These are phyloP conservation scores for Ectemnius cavifrons DNA, from an alignment of 2,888 invertebrate genomes.

Conservation along the genomic window DNA sequence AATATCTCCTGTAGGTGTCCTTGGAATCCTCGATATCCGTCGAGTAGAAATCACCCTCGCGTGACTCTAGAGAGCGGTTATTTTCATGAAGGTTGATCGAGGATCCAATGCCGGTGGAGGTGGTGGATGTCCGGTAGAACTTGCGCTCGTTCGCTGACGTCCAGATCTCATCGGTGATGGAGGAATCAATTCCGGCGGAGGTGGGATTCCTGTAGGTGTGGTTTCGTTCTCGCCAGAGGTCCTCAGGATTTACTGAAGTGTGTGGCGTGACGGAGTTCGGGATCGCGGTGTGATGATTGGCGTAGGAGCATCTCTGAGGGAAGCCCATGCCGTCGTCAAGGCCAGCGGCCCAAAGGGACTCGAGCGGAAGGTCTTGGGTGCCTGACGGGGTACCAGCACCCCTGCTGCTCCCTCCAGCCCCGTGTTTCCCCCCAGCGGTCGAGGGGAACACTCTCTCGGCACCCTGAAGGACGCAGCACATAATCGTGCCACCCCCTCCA, in stretches of 20 bases:
- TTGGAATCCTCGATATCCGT: slow-evolving; percentile 68
- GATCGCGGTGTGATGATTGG: slow-evolving; percentile 65
- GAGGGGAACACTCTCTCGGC: slow-evolving; percentile 74
- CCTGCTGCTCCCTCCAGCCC: slow-evolving; percentile 43
- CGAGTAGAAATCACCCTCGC: slow-evolving; percentile 70
- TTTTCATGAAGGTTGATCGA: slow-evolving; percentile 71
- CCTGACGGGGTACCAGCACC: slow-evolving; percentile 55
- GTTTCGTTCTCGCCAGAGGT: slow-evolving; percentile 69
- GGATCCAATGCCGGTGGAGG: slow-evolving; percentile 71
- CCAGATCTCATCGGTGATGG: slow-evolving; percentile 72
- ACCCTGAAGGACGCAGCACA: slow-evolving; percentile 75
- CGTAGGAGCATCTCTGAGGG: slow-evolving; percentile 72
- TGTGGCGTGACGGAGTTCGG: slow-evolving; percentile 48
- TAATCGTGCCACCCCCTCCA: slow-evolving; percentile 66
- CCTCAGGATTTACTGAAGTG: slow-evolving; percentile 63
- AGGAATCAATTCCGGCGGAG: slow-evolving; percentile 67
- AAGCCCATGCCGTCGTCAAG: slow-evolving; percentile 76
- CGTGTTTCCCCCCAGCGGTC: slow-evolving; percentile 66
- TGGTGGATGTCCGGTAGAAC: slow-evolving; percentile 69
- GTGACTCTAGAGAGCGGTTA: slow-evolving; percentile 70
- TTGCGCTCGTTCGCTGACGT: slow-evolving; percentile 68
- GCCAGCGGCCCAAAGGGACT: slow-evolving; percentile 77
- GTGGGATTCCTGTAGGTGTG: slow-evolving; percentile 66
- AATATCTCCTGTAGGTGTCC: slow-evolving; percentile 65
- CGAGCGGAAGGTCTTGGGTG: slow-evolving; percentile 71